Conservation (phyloP, 1,140 invertebrate species). For the Notospermus geniculatus region DNA sequence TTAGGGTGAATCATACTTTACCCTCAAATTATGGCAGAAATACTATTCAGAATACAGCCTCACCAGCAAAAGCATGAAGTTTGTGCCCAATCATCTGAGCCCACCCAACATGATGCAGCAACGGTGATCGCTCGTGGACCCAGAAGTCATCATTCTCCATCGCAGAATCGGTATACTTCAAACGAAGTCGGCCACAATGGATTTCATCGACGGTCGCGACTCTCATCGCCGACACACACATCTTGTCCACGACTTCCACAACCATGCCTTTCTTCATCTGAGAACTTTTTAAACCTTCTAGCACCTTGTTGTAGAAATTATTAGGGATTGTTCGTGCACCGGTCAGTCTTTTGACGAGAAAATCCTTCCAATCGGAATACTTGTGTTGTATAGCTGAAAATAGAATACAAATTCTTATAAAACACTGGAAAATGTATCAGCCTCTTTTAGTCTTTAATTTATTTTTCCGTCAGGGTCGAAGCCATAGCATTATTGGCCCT, state of each 20-base stretch:
- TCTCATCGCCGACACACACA: conserved; percentile 87
- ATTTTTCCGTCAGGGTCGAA: too few species aligned
- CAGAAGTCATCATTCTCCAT: conserved; percentile 71
- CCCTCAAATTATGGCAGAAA: background rate
- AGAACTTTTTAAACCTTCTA: conserved; percentile 45
- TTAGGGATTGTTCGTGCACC: conserved; percentile 89
- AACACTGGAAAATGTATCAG: too few species aligned
- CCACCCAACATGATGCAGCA: conserved; percentile 96
- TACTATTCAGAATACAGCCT: conserved; percentile 5
- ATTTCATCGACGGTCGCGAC: conserved; percentile 85
- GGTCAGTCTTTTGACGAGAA: conserved; percentile 83
- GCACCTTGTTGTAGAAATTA: conserved; percentile 84
- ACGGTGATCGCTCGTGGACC: conserved; percentile 91
- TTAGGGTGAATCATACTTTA: too few species aligned
- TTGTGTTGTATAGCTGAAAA: conserved; percentile 70
- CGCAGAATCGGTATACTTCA: conserved; percentile 85
- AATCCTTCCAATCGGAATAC: conserved; percentile 94
- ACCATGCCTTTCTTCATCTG: conserved; percentile 68
- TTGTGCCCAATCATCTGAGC: conserved; percentile 77
- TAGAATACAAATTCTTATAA: conserved; percentile 5
- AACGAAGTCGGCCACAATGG: conserved; percentile 84
- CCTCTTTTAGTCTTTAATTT: too few species aligned
- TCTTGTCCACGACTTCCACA: conserved; percentile 94
- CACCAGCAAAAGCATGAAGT: conserved; percentile 66
- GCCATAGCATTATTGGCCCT: too few species aligned